A percentile compares a stretch with the other conserved stretches of the same genome.
These are phyloP conservation scores for Melanotaenia pygmaea DNA, from an alignment of 2,797 vertebrate genomes.

Conservation along the genomic window DNA sequence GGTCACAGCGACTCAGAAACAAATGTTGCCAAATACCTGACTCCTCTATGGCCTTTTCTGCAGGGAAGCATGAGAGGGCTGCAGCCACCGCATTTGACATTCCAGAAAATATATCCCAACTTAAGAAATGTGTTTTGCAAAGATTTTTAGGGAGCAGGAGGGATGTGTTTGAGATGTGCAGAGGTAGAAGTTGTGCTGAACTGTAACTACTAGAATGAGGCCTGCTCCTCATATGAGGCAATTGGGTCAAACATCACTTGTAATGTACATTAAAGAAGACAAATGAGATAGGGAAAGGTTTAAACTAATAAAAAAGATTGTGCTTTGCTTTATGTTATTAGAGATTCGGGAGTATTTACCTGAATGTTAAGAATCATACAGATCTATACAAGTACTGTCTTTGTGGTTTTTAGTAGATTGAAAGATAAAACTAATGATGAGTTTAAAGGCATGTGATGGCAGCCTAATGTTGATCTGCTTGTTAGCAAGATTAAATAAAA, in stretches of 20 bases:
- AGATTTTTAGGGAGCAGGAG: neutral
- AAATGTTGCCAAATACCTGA: conserved; percentile 77
- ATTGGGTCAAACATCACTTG: neutral
- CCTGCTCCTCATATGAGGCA: neutral
- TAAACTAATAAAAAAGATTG: neutral
- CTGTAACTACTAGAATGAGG: no score
- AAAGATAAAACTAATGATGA: neutral
- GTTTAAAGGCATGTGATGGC: neutral
- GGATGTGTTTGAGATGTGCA: neutral
- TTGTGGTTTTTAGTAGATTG: neutral
- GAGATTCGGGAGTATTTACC: neutral
- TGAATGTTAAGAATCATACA: neutral
- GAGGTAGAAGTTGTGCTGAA: neutral
- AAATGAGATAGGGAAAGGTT: neutral
- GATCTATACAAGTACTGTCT: neutral
- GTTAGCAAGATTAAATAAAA: neutral
- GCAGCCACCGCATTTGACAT: conserved; percentile 33
- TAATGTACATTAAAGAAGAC: neutral
- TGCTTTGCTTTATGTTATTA: neutral
- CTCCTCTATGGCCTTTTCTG: conserved; percentile 60
- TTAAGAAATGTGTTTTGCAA: conserved; percentile 36
- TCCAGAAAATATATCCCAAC: conserved; percentile 52
- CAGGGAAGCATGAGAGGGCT: conserved; percentile 24
- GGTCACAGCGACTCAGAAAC: conserved; percentile 77
- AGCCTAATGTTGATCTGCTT: neutral